These are phyloP conservation scores for Leptobrachium leishanense DNA, from an alignment of 2,113 vertebrate genomes.

Conservation along the genomic window DNA sequence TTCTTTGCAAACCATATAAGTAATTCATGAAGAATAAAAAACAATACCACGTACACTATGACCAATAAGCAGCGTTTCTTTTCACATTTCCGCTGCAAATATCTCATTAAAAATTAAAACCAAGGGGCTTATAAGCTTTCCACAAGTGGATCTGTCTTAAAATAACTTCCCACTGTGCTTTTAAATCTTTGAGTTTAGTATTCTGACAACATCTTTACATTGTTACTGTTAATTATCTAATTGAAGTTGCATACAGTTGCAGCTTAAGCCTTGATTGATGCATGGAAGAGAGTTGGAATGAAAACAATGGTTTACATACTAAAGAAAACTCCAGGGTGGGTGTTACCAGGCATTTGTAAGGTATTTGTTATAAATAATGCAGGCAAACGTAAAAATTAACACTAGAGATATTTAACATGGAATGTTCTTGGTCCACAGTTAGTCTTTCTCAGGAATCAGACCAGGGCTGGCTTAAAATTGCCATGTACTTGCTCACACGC, in stretches of 20 bases:
- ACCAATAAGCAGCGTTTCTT: neutral
- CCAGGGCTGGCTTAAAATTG: no score
- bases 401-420: no score
- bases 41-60: no score
- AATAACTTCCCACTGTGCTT: conserved; percentile 4
- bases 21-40: no score
- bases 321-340: neutral
- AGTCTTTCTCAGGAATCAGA: no score
- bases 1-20: no score
- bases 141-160: conserved; percentile 2
- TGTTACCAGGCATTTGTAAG: no score
- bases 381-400: no score
- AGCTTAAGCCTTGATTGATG: neutral
- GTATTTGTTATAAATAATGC: no score
- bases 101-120: conserved; percentile 3
- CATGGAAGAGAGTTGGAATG: neutral
- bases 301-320: neutral
- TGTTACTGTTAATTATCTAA: conserved; percentile 5
- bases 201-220: conserved; percentile 3
- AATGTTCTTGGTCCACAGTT: no score
- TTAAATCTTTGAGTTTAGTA: neutral
- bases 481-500: no score
- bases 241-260: neutral
- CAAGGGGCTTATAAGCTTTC: neutral
- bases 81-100: neutral